Evolutionary conservation across 2,888 invertebrate species (phyloP), one percentile per base, ranked within the genome.

Genomic region (Pelosia muscerda): DNA sequence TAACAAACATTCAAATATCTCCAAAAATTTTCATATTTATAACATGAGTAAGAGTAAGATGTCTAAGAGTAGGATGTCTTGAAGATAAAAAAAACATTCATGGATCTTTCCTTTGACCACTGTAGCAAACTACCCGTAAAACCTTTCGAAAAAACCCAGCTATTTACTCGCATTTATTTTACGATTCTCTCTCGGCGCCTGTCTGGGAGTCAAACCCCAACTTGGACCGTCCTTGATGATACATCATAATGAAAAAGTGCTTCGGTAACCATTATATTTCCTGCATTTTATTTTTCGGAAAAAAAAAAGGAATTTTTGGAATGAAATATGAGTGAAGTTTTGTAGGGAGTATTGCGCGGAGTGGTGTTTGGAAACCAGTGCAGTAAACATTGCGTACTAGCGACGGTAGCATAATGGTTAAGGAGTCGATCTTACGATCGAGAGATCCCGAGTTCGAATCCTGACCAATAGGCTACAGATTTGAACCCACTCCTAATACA

Each of bases 201-300:
- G 75, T 66, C 71, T 69, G 63, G 60, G 63, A 70, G 19, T 34
- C 11, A 69, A 69, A 60, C 34, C 68, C 59, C 64, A 69, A 80
- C 19, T 77, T 60, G 56, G 28, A 23, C 65, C 61, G 68, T 23
- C 56, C 58, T 54, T 62, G 49, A 69, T 66, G 61, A 72, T 75
- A 75, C 57, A 72, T 80, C 72, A 73, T 69, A 69, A 68, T 78
- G 76, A 71, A 71, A 65, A 67, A 75, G 57, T 67, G 65, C 23
- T 65, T 72, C 31, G 23, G 26, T 58, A 11, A 15, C 53, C 25
- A 57, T 75, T 75, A 62, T 72, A 54, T 69, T 57, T 69, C 58
- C 54, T 63, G 31, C 3, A 54, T 66, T 69, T 66, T 65, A 70
- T 76, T 63, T 60, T 65, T 66, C n/a, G 25, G 65, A 54, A 58